Base-by-base conservation (phyloP, 2,113 vertebrate genomes). In the Choloepus hoffmanni region DNA sequence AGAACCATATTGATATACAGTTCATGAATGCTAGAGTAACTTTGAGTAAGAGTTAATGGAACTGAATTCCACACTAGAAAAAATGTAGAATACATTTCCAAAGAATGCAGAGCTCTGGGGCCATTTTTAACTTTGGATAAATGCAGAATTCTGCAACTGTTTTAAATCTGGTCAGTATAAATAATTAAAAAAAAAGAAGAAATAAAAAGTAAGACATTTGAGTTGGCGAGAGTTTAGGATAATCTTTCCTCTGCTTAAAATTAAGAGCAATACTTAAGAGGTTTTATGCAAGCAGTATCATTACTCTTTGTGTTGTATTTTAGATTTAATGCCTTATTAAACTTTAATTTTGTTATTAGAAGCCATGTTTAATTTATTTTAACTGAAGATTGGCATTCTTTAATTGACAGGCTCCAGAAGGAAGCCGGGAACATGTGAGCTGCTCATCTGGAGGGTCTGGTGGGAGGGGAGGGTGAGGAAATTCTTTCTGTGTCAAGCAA, bases 21-120 rank as follows among this genome's bases (percentile, higher is more conserved):
- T 72, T 87, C 15, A 82, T 26, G 21, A 81, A 58, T 58, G 30
- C 68, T 73, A 40, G 36, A 13, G 21, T 68, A 77, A 63, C 1
- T 74, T 63, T n/a, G 45, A 92, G 18, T 26, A 89, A 50, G 70
- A 81, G 67, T 55, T n/a, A 81, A 40, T 68, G 40, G 79, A 92
- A 95, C 14, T 74, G 81, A 90, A 90, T 85, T 53, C 79, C 28
- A 77, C 7, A 58, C n/a, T 76, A 67, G 79, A 55, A 88, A 68
- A 62, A 40, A 83, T 43, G 45, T 48, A 23, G 14, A 91, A 77
- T 60, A 83, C 7, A 82, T 62, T 96, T 85, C 77, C 45, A 94
- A 92, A 85, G 67, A 89, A 85, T 50, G 63, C n/a, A 67, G 53
- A 79, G 2, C 11, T 60, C 70, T 55, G 43, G 48, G 48, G 40